phyloP scores from a whole-genome alignment of 2,113 vertebrate species.

The Burhinus oedicnemus region DNA sequence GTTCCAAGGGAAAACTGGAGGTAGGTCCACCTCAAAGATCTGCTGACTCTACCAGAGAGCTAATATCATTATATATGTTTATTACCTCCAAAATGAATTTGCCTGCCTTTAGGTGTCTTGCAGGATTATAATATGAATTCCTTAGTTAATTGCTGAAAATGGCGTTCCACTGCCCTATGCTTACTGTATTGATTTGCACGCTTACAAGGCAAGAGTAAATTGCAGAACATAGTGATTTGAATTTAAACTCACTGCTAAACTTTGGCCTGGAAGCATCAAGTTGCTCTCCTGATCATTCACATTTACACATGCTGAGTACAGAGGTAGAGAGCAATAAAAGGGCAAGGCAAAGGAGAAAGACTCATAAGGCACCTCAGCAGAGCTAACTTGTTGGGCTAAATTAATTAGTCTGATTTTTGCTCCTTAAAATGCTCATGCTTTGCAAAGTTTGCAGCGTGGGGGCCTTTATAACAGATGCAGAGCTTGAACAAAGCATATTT shows the following conservation, averaged over 20 bases:
- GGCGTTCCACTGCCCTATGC: fast-evolving
- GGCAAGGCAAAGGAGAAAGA: neutral
- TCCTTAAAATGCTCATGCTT: neutral
- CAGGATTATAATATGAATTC: neutral
- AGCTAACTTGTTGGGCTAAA: neutral
- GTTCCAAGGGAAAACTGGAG: neutral
- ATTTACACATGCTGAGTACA: neutral
- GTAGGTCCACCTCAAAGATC: neutral
- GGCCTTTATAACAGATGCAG: neutral
- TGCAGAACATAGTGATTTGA: neutral
- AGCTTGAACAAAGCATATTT: neutral
- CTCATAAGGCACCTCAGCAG: neutral
- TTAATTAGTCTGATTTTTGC: neutral
- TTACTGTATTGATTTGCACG: neutral
- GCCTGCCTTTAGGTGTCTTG: neutral
- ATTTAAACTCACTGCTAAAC: neutral
- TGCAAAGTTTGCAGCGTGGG: neutral
- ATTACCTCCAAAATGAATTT: neutral
- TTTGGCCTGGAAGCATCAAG: neutral
- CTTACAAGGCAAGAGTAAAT: neutral
- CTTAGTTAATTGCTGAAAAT: neutral
- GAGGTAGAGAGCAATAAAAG: neutral
- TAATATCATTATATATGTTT: neutral
- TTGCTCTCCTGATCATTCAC: neutral
- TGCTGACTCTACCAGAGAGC: neutral